Evolutionary conservation across 2,888 invertebrate species (phyloP).

Genomic region (Lasius platythorax): DNA sequence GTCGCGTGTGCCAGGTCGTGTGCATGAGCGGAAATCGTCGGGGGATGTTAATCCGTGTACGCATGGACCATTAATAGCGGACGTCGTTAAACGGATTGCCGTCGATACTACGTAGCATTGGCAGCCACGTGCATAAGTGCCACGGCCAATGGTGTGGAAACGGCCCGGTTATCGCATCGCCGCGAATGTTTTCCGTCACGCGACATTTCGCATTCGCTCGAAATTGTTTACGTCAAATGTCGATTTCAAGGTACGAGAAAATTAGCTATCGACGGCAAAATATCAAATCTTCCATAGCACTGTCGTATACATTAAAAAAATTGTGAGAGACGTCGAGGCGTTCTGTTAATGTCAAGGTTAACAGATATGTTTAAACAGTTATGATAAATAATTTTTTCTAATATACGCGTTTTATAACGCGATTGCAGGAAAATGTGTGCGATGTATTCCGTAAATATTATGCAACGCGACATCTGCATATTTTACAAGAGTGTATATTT

Average conservation of each 20-base stretch:
- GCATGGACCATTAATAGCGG: constrained; percentile 77
- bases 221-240: constrained; percentile 26
- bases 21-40: constrained; percentile 50
- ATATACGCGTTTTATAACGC: neutral
- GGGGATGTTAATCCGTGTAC: constrained; percentile 72
- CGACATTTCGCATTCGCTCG: constrained; percentile 27
- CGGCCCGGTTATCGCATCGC: constrained; percentile 39
- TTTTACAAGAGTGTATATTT: constrained; percentile 1
- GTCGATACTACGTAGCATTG: constrained; percentile 67
- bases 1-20: constrained; percentile 33
- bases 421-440: neutral
- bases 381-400: neutral
- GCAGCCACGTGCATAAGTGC: constrained; percentile 65
- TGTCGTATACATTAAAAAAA: neutral
- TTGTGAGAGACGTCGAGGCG: neutral
- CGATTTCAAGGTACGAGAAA: neutral
- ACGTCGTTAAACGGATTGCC: constrained; percentile 75
- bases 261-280: constrained; percentile 19
- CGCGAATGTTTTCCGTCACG: constrained; percentile 31
- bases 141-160: constrained; percentile 67
- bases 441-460: neutral
- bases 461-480: neutral
- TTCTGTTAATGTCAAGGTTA: neutral
- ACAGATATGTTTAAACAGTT: neutral
- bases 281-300: neutral